Evolutionary conservation across 2,113 vertebrate genomes (phyloP), one percentile per base, ranked within the genome.

Genomic region (Pavo muticus): DNA sequence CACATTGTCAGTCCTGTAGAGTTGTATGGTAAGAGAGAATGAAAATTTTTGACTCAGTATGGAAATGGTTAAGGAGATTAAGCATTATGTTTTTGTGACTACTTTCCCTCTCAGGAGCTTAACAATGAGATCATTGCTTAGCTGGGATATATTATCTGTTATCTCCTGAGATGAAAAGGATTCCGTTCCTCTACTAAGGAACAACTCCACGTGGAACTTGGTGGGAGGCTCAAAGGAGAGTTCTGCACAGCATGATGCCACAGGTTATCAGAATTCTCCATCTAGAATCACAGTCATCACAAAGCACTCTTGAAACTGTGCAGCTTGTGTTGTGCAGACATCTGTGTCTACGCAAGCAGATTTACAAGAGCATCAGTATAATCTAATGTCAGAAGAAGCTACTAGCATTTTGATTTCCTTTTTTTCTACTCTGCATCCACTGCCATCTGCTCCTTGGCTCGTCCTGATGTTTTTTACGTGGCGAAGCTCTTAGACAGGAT

Each of bases 401-500:
- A 50, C 64, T 11, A 32, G 12, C 23, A 61, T 76, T 88, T 52
- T 45, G 23, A 78, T 74, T 86, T 91, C 71, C 63, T 72, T 80
- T 70, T 92, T 91, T 88, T 84, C 73, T 78, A 25, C 30, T 56
- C 39, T 0, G 2, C 61, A 70, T 90, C 72, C 40, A 90, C 60
- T 90, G 68, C 80, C 76, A 48, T 84, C 73, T 90, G 91, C 61
- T 78, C 73, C 68, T 78, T 44, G 65, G 54, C 47, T 61, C 65
- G 93, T 96, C 86, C 92, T 96, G 92, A 60, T 86, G 23, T 93
- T 91, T 54, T 94, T 90, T 21, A 39, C 77, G 32, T 82, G 81
- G 52, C 70, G 81, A 71, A 87, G 40, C 39, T 47, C 73, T 64
- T 88, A 91, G 88, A 93, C 88, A 96, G 94, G 94, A 95, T 94